Conservation (phyloP, 2,888 invertebrate genomes). For the Melipona bicolor region DNA sequence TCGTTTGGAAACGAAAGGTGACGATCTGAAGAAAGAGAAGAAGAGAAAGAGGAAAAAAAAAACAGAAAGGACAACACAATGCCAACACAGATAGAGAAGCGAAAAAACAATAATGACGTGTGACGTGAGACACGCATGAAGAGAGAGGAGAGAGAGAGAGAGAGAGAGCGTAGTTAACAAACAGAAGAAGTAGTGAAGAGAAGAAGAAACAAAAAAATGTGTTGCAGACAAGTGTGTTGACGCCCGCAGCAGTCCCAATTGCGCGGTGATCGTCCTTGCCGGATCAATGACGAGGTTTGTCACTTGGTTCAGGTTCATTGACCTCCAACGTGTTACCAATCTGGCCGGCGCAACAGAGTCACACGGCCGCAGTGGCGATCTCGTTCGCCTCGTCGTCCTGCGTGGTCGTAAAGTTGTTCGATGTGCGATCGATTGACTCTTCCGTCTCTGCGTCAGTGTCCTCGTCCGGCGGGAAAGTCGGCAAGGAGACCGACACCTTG, state of each 20-base stretch:
- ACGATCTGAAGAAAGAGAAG: background rate
- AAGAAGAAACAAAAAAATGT: background rate
- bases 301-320: conserved; percentile 50
- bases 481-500: conserved; percentile 87
- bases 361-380: conserved; percentile 37
- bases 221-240: conserved; percentile 27
- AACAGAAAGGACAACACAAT: background rate
- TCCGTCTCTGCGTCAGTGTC: conserved; percentile 83
- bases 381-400: background rate
- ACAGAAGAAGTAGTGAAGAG: background rate
- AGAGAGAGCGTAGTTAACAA: conserved; percentile 36
- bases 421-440: background rate
- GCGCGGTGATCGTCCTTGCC: conserved; percentile 63
- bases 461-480: conserved; percentile 89
- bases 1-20: background rate
- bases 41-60: too few species aligned
- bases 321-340: conserved; percentile 65
- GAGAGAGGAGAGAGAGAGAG: background rate
- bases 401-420: background rate
- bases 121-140: conserved; percentile 13
- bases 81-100: conserved; percentile 7
- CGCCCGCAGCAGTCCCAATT: conserved; percentile 72
- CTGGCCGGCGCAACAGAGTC: conserved; percentile 36
- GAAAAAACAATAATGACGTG: conserved; percentile 14
- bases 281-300: conserved; percentile 11